phyloP scores from a whole-genome alignment of 2,888 invertebrate genomes.

The Pristionchus exspectatus region DNA sequence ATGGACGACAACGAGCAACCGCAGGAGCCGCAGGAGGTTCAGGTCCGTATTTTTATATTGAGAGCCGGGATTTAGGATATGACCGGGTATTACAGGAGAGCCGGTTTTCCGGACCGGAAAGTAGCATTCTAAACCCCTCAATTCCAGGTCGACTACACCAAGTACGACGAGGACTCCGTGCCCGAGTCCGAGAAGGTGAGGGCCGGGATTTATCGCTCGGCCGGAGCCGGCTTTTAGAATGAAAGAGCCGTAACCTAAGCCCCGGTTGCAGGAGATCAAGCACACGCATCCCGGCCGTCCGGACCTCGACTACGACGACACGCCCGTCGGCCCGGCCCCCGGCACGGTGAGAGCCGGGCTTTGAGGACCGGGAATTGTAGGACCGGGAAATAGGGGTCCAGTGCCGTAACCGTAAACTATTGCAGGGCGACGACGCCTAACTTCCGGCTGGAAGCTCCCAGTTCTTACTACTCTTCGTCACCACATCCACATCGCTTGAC shows the following conservation, averaged over 20 bases:
- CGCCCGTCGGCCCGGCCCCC: slow-evolving; percentile 72
- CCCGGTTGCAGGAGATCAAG: slow-evolving; percentile 61
- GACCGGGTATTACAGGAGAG: background rate
- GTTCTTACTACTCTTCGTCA: background rate
- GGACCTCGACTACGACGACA: slow-evolving; percentile 73
- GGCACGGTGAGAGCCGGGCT: slow-evolving; percentile 54
- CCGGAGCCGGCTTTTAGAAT: background rate
- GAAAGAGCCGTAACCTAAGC: background rate
- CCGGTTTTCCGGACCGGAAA: background rate
- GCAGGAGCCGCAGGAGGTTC: slow-evolving; percentile 28
- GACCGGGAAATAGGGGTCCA: background rate
- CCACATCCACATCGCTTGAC: background rate
- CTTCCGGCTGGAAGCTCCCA: background rate
- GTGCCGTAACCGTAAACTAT: background rate
- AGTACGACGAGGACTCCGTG: slow-evolving; percentile 70
- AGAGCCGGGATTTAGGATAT: background rate
- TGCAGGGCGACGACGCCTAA: slow-evolving; percentile 28
- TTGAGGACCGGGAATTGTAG: background rate
- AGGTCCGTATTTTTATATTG: background rate
- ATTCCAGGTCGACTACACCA: slow-evolving; percentile 63
- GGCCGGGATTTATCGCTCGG: background rate
- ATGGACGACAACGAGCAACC: slow-evolving; percentile 11
- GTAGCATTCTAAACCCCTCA: background rate
- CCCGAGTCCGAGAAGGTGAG: slow-evolving; percentile 67
- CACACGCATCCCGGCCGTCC: slow-evolving; percentile 69